Conservation (phyloP, 2,797 vertebrate genomes). For the Crocodylus rhombifer region DNA sequence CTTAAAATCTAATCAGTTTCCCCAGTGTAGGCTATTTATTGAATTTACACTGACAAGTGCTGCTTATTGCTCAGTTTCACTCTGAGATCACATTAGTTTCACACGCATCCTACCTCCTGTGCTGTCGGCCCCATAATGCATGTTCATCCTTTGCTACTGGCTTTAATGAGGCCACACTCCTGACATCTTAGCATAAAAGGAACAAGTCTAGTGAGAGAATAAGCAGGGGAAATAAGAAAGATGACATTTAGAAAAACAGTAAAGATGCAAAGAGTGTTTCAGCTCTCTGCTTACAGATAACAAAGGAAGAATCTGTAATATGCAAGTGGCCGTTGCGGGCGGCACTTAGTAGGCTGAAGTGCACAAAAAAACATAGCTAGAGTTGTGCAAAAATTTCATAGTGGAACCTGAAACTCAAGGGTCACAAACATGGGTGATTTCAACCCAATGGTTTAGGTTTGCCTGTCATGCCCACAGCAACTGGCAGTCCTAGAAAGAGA, state of each 20-base stretch:
- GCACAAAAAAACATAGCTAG: background rate
- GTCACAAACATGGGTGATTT: rapidly evolving
- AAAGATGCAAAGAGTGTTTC: rapidly evolving
- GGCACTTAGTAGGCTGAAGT: background rate
- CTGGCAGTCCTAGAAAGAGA: rapidly evolving
- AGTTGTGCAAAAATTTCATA: background rate
- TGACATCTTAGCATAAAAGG: background rate
- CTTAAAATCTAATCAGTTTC: constrained; percentile 5
- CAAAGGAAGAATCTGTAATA: background rate
- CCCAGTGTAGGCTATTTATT: background rate
- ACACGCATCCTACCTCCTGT: background rate
- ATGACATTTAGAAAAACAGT: background rate
- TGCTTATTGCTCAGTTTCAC: background rate
- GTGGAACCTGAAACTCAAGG: background rate
- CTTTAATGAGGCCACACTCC: background rate
- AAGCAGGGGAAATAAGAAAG: background rate
- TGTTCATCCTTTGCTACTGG: background rate
- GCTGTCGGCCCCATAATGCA: rapidly evolving
- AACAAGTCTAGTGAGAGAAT: background rate
- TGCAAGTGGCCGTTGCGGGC: background rate
- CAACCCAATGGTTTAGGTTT: background rate
- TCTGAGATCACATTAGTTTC: background rate
- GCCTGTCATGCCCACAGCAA: background rate
- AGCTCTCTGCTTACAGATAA: background rate
- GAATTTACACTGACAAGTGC: background rate